These are phyloP conservation scores for Valencia hispanica DNA, from an alignment of 2,797 vertebrate species.

Conservation along the genomic window DNA sequence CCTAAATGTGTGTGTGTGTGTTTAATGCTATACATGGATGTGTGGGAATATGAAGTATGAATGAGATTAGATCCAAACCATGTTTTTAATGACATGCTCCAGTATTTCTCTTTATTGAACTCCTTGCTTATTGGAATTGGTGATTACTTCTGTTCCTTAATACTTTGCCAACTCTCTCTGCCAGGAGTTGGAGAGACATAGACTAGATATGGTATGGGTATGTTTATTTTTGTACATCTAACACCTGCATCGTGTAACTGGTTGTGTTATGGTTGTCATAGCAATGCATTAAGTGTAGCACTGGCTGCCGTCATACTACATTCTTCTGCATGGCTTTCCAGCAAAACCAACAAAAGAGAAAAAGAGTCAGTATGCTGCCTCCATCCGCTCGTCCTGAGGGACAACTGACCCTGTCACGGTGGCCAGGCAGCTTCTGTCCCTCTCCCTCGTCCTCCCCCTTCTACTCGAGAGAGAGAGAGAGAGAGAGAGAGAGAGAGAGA, in stretches of 20 bases:
- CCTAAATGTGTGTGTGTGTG: constrained; percentile 17
- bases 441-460: constrained; percentile 54
- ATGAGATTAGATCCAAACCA: constrained; percentile 54
- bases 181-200: constrained; percentile 99
- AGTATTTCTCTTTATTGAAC: constrained; percentile 80
- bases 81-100: constrained; percentile 55
- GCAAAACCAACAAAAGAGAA: constrained; percentile 87
- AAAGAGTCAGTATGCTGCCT: constrained; percentile 89
- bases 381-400: constrained; percentile 92
- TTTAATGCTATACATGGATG: constrained; percentile 24
- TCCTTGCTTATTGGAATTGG: constrained; percentile 87
- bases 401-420: constrained; percentile 79
- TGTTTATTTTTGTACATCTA: constrained; percentile 99
- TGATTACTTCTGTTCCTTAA: constrained; percentile 98
- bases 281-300: constrained; percentile 99
- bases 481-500: constrained; percentile 69
- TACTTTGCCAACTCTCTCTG: constrained; percentile 99
- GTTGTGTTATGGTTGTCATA: constrained; percentile 99
- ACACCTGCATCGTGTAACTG: constrained; percentile 99
- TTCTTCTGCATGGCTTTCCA: constrained; percentile 99
- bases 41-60: constrained; percentile 29
- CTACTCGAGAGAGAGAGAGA: constrained; percentile 73
- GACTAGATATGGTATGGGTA: constrained; percentile 99
- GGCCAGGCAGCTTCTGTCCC: constrained; percentile 77
- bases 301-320: constrained; percentile 99